Conservation (phyloP, 2,113 vertebrate species). For the Theristicus caerulescens region DNA sequence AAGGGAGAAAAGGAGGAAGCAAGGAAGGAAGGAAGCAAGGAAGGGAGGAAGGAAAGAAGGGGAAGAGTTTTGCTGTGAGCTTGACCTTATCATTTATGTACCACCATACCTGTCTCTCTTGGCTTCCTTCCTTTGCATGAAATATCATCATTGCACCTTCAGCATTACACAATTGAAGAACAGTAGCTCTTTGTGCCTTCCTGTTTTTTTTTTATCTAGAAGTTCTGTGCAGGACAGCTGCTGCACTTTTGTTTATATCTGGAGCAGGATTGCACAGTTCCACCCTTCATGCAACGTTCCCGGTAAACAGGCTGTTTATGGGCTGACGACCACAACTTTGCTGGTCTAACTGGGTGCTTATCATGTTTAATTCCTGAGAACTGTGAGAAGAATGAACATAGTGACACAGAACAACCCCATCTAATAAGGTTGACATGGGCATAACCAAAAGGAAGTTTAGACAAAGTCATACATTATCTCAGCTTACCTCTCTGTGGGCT, state of each 20-base stretch:
- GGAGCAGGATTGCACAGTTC: not conserved
- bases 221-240: not conserved
- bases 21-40: too few relatives aligned
- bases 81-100: not conserved
- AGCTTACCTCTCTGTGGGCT: not conserved
- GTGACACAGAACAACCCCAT: not conserved
- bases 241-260: not conserved
- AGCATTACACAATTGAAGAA: not conserved
- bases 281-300: not conserved
- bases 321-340: not conserved
- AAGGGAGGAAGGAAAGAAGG: not conserved
- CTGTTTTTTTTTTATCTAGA: not conserved
- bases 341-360: not conserved
- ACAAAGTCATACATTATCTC: not conserved
- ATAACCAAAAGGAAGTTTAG: not conserved
- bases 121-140: not conserved
- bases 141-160: not conserved
- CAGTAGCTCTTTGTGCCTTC: not conserved
- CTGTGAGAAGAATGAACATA: not conserved
- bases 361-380: not conserved
- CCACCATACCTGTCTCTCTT: not conserved
- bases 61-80: not conserved
- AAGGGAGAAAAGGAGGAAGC: too few relatives aligned
- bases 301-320: not conserved
- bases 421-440: not conserved